Evolutionary conservation across 2,797 vertebrate species (phyloP).

Genomic region (Rhynchonycteris naso): DNA sequence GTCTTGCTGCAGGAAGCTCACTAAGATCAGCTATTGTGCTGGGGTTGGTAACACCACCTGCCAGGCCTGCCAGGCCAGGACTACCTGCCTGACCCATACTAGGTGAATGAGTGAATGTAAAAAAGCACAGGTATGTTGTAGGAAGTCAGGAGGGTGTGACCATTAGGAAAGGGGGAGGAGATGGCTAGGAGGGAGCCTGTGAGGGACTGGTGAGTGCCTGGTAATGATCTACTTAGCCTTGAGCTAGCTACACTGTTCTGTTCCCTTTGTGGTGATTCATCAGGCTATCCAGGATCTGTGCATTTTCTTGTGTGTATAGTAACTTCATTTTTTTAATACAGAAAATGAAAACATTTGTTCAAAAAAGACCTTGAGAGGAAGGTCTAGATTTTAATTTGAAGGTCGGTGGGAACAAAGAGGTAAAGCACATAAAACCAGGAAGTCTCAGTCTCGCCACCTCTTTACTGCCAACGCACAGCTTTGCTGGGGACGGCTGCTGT

Average conservation of each 20-base stretch:
- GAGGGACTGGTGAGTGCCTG: too few relatives aligned
- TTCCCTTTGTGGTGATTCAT: neutral
- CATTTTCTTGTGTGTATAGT: neutral
- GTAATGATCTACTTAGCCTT: rapidly evolving
- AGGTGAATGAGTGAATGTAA: neutral
- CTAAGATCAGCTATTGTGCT: neutral
- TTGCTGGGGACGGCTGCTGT: rapidly evolving
- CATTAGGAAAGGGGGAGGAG: neutral
- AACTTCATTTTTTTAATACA: neutral
- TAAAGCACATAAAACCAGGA: neutral
- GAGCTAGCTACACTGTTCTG: rapidly evolving
- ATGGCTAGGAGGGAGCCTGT: rapidly evolving
- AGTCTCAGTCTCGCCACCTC: neutral
- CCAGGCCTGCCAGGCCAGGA: neutral
- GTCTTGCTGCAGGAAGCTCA: conserved; percentile 48
- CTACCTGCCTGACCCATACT: neutral
- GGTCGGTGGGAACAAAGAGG: neutral
- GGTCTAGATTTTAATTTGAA: neutral
- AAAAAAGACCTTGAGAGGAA: neutral
- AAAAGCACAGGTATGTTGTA: neutral
- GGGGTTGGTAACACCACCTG: conserved; percentile 39
- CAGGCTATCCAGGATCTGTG: neutral
- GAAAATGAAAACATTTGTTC: neutral
- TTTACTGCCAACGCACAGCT: neutral
- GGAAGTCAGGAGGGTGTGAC: neutral